Evolutionary conservation across 2,888 invertebrate species (phyloP), one percentile per base, ranked within the genome.

Genomic region (Siphonodentalium dalli): DNA sequence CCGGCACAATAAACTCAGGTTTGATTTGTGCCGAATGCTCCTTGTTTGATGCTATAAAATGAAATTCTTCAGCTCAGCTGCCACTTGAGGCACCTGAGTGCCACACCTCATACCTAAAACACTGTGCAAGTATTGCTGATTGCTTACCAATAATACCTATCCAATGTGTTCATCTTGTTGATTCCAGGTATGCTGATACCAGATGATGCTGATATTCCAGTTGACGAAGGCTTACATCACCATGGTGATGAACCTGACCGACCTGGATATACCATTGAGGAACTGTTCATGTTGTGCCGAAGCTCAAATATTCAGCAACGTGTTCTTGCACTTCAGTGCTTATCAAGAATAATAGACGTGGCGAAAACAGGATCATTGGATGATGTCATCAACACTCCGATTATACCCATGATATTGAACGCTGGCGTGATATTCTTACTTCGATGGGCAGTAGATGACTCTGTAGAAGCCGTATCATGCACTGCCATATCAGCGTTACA

Each of bases 201-300:
- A 21, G 84, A 87, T 37, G 72, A 85, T 34, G 84, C 87, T 38
- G 87, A 88, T 40, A 82, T 86, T 23, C 85, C 86, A 52, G 85
- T 84, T 41, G 86, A 86, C 59, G 78, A 87, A 24, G 89, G 88
- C 34, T 84, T 97, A 15, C 93, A 93, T 81, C 91, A 96, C 80
- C 97, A 97, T 81, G 95, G 95, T 0, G 90, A 92, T 63, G 96
- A 97, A 79, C 90, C 93, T 7, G 90, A 83, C 78, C 68, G 80
- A 52, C 79, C 96, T 2, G 96, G 96, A 0, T 97, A 96, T 80
- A 89, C 93, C 0, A 79, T 97, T 11, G 90, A 90, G 65, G 97
- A 97, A 82, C 80, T 96, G 0, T 88, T 95, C 69, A 89, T 90
- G 59, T 82, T 96, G 1, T 87, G 89, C 28, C 78, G 86, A 15